Conservation (phyloP, 2,797 vertebrate genomes). For the Liparis tanakae region DNA sequence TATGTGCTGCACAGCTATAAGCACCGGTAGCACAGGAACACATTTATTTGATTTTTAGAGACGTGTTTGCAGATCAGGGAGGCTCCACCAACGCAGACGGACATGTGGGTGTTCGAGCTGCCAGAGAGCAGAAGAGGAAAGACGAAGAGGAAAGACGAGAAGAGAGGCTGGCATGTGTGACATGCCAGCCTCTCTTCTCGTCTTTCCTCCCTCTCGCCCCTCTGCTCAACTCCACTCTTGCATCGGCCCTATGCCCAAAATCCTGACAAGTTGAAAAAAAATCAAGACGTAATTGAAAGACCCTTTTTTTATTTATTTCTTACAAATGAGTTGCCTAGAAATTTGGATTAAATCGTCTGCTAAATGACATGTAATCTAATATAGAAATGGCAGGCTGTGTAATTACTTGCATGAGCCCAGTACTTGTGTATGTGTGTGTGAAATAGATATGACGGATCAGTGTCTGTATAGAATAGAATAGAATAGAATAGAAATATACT, state of each 20-base stretch:
- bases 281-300: conserved; percentile 17
- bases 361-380: too few relatives aligned
- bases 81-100: conserved; percentile 40
- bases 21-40: conserved; percentile 42
- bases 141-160: too few relatives aligned
- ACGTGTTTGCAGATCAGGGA: conserved; percentile 39
- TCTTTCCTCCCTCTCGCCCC: conserved; percentile 27
- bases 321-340: conserved; percentile 42
- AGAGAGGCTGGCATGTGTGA: conserved; percentile 28
- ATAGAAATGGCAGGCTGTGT: conserved; percentile 53
- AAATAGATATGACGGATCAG: conserved; percentile 19
- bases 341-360: too few relatives aligned
- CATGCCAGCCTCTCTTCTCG: conserved; percentile 17
- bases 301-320: background rate
- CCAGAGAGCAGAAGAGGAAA: conserved; percentile 16
- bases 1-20: conserved; percentile 42
- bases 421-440: conserved; percentile 29
- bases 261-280: conserved; percentile 12
- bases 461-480: too few relatives aligned
- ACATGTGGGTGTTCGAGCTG: conserved; percentile 66
- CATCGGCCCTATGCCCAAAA: conserved; percentile 25
- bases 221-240: conserved; percentile 7
- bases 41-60: conserved; percentile 53
- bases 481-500: too few relatives aligned
- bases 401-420: conserved; percentile 23